Percentiles rank a stretch among this genome's conserved stretches.
Evolutionary conservation across 2,888 invertebrate species (phyloP).

Genomic region (Luperina nickerlii): DNA sequence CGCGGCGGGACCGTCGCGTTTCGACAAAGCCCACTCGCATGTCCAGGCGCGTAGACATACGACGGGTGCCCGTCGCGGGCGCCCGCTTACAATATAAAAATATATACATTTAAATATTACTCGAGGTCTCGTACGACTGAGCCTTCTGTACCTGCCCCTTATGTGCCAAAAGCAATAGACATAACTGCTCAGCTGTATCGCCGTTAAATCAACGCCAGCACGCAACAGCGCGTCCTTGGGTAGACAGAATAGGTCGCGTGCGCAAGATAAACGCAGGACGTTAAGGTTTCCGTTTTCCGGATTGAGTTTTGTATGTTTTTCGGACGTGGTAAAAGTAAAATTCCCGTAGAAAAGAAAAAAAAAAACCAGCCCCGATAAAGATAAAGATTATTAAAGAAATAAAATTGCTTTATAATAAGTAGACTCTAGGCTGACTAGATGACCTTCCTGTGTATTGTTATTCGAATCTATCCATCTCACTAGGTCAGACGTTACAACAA

Average conservation of each 20-base stretch:
- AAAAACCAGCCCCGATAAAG: not conserved
- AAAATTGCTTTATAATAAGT: not conserved
- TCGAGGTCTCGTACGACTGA: not conserved
- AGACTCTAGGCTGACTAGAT: too few relatives aligned
- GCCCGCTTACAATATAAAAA: not conserved
- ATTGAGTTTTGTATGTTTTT: not conserved
- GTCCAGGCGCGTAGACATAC: not conserved
- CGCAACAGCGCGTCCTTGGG: constrained; percentile 53
- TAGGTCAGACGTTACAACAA: not conserved
- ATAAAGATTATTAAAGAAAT: not conserved
- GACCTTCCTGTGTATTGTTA: not conserved
- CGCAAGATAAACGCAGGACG: constrained; percentile 12
- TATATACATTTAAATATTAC: not conserved
- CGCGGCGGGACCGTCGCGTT: not conserved
- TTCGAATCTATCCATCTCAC: not conserved
- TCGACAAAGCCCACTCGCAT: not conserved
- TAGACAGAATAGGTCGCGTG: constrained; percentile 25
- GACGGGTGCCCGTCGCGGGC: not conserved
- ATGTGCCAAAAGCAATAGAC: constrained; percentile 36
- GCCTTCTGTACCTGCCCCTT: constrained; percentile 8
- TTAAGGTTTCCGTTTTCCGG: constrained; percentile 1
- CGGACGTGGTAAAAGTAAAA: too few relatives aligned
- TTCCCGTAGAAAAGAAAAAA: not conserved
- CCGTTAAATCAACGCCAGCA: constrained; percentile 40
- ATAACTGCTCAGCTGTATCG: constrained; percentile 36